Evolutionary conservation across 2,888 invertebrate genomes (phyloP), one percentile per base, ranked within the genome.

Genomic region (Pyrocoelia pectoralis): DNA sequence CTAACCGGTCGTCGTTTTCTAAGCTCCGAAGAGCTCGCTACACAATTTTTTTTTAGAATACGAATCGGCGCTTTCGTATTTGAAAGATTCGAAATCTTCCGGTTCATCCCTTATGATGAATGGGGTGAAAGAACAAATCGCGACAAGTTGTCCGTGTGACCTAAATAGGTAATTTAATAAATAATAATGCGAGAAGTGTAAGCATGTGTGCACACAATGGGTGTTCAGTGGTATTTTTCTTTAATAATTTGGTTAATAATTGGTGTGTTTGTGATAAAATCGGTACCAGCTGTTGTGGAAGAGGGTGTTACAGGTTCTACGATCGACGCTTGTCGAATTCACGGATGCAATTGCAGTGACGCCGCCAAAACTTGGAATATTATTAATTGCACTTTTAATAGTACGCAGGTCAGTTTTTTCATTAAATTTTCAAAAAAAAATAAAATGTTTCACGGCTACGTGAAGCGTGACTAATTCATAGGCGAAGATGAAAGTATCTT

Each of bases 301-400:
- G 51, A 41, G 49, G 60, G 58, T 33, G 55, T 65, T 10, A 52
- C 54, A 54, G 72, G 67, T 43, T 72, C 70, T 46, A 40, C 29
- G 51, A 71, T 70, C 58, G 83, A 83, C 58, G 81, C 89, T 69
- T 89, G 89, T 77, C 81, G 83, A 59, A 80, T 83, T 80, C 77
- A 80, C 61, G 87, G 83, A 72, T 90, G 90, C 81, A 83, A 82
- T 70, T 90, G 90, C 77, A 81, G 82, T 40, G 81, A 84, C 52
- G 84, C 83, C 54, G 83, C 83, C 19, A 85, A 86, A 48, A 79
- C 78, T 50, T 89, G 89, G 88, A 84, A 84, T 73, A 84, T 82
- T 71, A 84, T 89, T 74, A 88, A 88, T 81, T 90, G 90, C 79
- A 84, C 86, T 71, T 84, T 89, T 73, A 81, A 83, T 66, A 78